These are phyloP conservation scores for Chanos chanos DNA, from an alignment of 2,797 vertebrate species.

Conservation along the genomic window DNA sequence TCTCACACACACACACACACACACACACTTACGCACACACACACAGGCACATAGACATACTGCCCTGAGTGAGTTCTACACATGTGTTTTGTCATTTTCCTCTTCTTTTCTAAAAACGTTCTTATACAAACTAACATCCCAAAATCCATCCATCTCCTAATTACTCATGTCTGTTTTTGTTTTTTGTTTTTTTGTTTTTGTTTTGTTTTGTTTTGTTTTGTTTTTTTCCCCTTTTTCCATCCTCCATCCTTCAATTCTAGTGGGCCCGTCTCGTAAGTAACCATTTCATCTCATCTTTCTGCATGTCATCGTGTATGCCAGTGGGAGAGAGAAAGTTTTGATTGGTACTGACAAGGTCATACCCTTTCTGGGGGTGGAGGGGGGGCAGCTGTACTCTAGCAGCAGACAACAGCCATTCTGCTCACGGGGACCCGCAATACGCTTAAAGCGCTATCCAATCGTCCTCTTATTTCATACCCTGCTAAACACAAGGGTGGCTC, in stretches of 20 bases:
- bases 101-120: not conserved
- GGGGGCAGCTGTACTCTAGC: not conserved
- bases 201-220: conserved; percentile 56
- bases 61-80: conserved; percentile 20
- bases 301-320: conserved; percentile 35
- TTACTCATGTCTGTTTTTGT: conserved; percentile 40
- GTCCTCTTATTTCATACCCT: not conserved
- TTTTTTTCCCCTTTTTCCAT: conserved; percentile 41
- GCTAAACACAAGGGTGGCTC: not conserved
- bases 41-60: conserved; percentile 1
- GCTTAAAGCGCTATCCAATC: not conserved
- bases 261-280: conserved; percentile 80
- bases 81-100: not conserved
- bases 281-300: conserved; percentile 74
- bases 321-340: conserved; percentile 5
- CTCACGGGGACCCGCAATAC: not conserved
- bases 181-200: conserved; percentile 47
- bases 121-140: conserved; percentile 22
- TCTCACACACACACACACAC: not conserved
- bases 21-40: not conserved
- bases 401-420: conserved; percentile 14
- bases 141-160: conserved; percentile 43
- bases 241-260: conserved; percentile 55
- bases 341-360: conserved; percentile 30
- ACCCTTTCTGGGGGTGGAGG: not conserved